phyloP scores from a whole-genome alignment of 1,140 invertebrate genomes.

The Thaumetopoea pityocampa region DNA sequence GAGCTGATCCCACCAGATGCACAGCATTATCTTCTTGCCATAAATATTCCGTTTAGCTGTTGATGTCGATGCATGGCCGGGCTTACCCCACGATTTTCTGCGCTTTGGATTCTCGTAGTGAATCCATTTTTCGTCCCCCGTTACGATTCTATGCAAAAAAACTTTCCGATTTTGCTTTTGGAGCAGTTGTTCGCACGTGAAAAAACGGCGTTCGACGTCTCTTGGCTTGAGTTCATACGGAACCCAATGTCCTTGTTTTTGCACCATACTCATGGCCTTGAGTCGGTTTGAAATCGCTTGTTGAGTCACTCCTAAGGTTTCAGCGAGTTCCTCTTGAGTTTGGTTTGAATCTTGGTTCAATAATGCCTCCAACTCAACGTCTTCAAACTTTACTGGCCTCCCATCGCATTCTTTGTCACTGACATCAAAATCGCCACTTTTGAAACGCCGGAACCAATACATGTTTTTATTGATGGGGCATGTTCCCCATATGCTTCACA shows the following conservation, averaged over 20 bases:
- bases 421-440: no score
- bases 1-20: slow-evolving; percentile 44
- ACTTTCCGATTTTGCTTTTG: neutral
- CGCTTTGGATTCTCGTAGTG: slow-evolving; percentile 22
- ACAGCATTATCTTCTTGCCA: slow-evolving; percentile 25
- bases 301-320: slow-evolving; percentile 11
- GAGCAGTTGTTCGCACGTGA: neutral
- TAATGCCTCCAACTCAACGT: slow-evolving; percentile 14
- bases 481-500: no score
- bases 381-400: no score
- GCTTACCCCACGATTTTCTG: slow-evolving; percentile 28
- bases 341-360: slow-evolving; percentile 16
- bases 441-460: no score
- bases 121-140: slow-evolving; percentile 3
- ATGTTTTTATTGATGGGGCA: no score
- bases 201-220: slow-evolving; percentile 7
- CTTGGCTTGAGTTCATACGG: slow-evolving; percentile 15
- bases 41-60: slow-evolving; percentile 26
- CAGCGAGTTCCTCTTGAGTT: slow-evolving; percentile 18
- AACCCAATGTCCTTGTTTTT: slow-evolving; percentile 21
- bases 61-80: slow-evolving; percentile 23
- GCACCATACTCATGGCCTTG: slow-evolving; percentile 16
- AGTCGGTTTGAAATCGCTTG: slow-evolving; percentile 16
- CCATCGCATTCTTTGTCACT: no score
- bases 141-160: slow-evolving; percentile 15